These are phyloP conservation scores for Coleophora flavipennella DNA, from an alignment of 2,888 invertebrate species.

Conservation along the genomic window DNA sequence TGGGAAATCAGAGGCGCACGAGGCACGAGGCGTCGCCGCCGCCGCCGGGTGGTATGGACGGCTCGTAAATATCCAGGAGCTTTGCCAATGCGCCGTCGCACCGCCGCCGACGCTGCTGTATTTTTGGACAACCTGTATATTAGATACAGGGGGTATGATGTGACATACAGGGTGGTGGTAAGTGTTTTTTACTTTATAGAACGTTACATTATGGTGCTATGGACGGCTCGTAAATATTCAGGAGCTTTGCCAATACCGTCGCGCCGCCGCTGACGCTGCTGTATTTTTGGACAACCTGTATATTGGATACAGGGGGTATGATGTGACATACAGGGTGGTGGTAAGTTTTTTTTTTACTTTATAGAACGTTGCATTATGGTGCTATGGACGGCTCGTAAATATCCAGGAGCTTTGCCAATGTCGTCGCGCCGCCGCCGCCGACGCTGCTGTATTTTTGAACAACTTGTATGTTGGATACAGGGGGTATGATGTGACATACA, in stretches of 20 bases:
- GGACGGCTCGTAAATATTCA: conserved; percentile 19
- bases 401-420: conserved; percentile 1
- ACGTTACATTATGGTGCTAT: no score
- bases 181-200: no score
- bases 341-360: no score
- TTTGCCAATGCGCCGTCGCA: no score
- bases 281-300: background rate
- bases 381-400: conserved; percentile 20
- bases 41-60: conserved; percentile 14
- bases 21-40: conserved; percentile 7
- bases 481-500: background rate
- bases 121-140: background rate
- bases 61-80: conserved; percentile 16
- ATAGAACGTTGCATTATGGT: no score
- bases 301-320: background rate
- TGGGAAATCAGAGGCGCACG: conserved; percentile 2
- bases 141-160: background rate
- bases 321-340: background rate
- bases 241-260: no score
- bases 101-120: background rate
- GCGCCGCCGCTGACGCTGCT: no score
- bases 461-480: background rate
- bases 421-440: no score
- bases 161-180: background rate
- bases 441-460: background rate